phyloP scores from a whole-genome alignment of 2,113 vertebrate genomes.

The Mirounga angustirostris region DNA sequence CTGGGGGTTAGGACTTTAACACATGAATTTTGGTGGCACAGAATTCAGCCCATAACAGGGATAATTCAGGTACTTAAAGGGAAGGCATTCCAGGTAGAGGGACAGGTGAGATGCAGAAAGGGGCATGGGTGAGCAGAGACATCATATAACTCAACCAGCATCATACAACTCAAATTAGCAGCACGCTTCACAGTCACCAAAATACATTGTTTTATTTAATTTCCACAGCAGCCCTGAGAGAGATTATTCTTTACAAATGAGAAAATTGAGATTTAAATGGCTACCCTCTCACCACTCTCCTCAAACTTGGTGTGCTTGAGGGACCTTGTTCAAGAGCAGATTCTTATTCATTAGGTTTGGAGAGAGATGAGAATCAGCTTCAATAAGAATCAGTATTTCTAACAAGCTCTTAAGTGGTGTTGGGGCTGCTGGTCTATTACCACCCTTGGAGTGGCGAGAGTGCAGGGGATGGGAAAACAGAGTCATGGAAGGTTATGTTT shows the following conservation, averaged over 20 bases:
- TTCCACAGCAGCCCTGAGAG: not conserved
- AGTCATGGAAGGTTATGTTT: not conserved
- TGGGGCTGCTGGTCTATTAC: not conserved
- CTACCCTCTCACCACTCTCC: not conserved
- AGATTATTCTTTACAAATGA: constrained; percentile 60
- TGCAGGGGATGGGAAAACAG: not conserved
- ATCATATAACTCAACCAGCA: not conserved
- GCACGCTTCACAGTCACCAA: not conserved
- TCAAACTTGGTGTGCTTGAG: not conserved
- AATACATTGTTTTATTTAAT: not conserved
- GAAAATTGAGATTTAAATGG: not conserved
- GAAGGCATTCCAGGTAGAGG: not conserved
- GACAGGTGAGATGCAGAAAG: not conserved
- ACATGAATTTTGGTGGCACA: not conserved
- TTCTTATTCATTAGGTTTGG: not conserved
- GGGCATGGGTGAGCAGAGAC: fast-evolving
- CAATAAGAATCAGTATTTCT: not conserved
- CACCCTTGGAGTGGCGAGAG: not conserved
- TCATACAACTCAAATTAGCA: too few species aligned
- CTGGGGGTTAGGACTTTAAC: not conserved
- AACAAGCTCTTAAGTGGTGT: not conserved
- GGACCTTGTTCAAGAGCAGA: not conserved
- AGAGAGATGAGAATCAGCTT: not conserved
- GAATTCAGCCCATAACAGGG: not conserved
- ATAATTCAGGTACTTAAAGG: not conserved